A percentile compares a stretch with the other conserved stretches of the same genome.
phyloP scores from a whole-genome alignment of 2,113 vertebrate species.

The Scopus umbretta region DNA sequence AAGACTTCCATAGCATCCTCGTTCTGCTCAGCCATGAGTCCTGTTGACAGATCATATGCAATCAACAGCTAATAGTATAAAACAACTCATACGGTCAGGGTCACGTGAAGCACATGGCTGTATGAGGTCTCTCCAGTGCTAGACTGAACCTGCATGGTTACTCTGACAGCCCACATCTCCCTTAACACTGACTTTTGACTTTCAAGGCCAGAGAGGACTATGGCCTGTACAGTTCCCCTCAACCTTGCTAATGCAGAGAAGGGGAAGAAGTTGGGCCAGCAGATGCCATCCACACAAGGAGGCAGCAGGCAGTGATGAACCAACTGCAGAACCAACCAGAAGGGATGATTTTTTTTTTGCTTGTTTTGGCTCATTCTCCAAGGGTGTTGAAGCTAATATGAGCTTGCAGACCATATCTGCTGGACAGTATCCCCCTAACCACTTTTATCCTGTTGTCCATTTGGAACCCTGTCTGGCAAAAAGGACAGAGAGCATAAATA shows the following conservation, averaged over 20 bases:
- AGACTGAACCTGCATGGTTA: not conserved
- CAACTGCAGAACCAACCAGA: not conserved
- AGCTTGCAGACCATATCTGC: not conserved
- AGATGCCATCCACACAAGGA: not conserved
- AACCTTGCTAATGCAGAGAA: not conserved
- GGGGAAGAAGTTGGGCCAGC: not conserved
- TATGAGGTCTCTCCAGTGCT: fast-evolving
- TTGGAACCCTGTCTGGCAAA: not conserved
- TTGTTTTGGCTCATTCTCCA: not conserved
- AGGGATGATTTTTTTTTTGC: not conserved
- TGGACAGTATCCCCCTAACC: not conserved
- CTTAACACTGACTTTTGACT: not conserved
- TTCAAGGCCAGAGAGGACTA: not conserved
- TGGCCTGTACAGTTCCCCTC: not conserved
- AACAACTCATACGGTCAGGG: no score
- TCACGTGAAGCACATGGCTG: fast-evolving
- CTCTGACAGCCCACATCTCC: fast-evolving
- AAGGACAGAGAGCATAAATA: not conserved
- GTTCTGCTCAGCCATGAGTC: not conserved
- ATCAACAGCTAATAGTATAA: not conserved
- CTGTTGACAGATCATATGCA: not conserved
- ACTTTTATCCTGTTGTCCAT: not conserved
- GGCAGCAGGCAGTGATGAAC: not conserved
- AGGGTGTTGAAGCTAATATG: not conserved
- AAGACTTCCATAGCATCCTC: not conserved